Base-by-base conservation (phyloP, 2,888 invertebrate species). In the Pilophorus perplexus region DNA sequence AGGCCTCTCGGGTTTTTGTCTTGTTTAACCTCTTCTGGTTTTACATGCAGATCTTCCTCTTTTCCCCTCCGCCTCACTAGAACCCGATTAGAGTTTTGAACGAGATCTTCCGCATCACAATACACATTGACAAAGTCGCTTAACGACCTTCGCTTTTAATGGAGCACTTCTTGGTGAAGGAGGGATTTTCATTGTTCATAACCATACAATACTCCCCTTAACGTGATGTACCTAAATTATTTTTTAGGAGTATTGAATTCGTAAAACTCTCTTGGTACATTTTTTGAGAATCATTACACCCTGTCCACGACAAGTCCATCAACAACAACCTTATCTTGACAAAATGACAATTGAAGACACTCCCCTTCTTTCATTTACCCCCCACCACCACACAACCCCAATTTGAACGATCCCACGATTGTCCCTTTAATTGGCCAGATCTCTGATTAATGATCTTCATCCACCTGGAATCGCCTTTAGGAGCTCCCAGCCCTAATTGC, bases 401-500 rank as follows among this genome's bases (percentile, higher is more conserved):
- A 33, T 33, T 12, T 8, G 12, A 33, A 8, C 33, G 6, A 8
- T 33, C 33, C 33, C 12, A 8, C 33, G 6, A 8, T 33, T 33
- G 33, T 33, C 33, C 12, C 33, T 48, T 22, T 62, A 62, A 62
- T 62, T 62, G 62, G 62, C 46, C 14, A 46, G 62, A 62, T 62
- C 46, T 48, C 48, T 62, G 62, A 62, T 62, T 62, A 62, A 62
- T 62, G 62, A 48, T 52, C 62, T 22, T 40, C 27, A 62, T 33
- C 62, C 46, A 62, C 62, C 62, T 62, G 25, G 48, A 62, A 46
- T 62, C 62, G 10, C 33, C 52, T 52, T 52, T 27, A 25, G 62
- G 20, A 20, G 20, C 22, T 22, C 25, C 20, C 42, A 27, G 18
- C 23, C 42, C 62, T 62, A 62, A 62, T 62, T 62, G 62, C 59